Evolutionary conservation across 1,140 invertebrate species (phyloP).

Genomic region (Sycobia sp.): DNA sequence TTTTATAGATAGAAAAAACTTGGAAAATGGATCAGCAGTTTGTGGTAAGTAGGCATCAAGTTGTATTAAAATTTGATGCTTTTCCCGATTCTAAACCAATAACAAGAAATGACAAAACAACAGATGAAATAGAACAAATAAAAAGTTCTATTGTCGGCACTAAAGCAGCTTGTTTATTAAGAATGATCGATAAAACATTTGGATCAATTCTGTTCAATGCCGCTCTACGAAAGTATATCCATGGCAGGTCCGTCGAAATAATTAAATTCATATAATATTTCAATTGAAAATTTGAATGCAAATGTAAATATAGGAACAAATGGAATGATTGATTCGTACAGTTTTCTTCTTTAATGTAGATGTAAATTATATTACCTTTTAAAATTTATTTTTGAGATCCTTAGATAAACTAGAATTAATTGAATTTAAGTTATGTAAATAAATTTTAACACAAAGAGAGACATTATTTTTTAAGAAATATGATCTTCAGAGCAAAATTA

Average conservation of each 20-base stretch:
- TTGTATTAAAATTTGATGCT: constrained; percentile 43
- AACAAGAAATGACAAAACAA: constrained; percentile 45
- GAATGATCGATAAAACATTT: constrained; percentile 78
- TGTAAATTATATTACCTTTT: too few species aligned
- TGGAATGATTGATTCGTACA: too few species aligned
- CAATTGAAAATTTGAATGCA: too few species aligned
- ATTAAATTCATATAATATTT: too few species aligned
- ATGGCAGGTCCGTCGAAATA: constrained; percentile 56
- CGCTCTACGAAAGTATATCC: constrained; percentile 65
- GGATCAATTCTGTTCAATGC: constrained; percentile 69
- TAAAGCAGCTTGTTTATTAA: constrained; percentile 73
- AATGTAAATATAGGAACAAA: too few species aligned
- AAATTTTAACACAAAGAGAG: too few species aligned
- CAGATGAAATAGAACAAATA: constrained; percentile 66
- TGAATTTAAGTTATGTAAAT: too few species aligned
- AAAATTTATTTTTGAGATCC: too few species aligned
- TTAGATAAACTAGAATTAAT: too few species aligned
- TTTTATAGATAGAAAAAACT: constrained; percentile 22
- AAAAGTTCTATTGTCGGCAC: constrained; percentile 76
- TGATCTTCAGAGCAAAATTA: too few species aligned
- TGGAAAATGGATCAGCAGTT: constrained; percentile 67
- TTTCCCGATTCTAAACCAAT: constrained; percentile 43
- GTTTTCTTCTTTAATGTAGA: too few species aligned
- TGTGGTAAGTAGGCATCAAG: constrained; percentile 44
- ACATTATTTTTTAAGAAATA: too few species aligned